Conservation (phyloP, 2,888 invertebrate species). For the Andrena flavipes region DNA sequence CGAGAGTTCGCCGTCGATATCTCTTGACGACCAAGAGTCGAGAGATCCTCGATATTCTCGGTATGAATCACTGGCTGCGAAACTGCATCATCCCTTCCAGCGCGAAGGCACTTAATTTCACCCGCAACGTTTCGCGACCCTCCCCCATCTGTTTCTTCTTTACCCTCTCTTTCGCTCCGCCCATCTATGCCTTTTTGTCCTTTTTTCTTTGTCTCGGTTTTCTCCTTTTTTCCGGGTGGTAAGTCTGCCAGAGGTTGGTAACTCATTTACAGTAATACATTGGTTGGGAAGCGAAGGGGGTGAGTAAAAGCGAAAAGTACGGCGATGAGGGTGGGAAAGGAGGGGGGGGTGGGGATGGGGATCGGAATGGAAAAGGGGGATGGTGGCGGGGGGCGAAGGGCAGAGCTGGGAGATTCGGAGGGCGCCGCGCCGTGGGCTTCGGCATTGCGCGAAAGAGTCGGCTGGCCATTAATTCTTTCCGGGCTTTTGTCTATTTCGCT, state of each 20-base stretch:
- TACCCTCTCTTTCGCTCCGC: neutral
- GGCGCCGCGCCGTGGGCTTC: constrained; percentile 12
- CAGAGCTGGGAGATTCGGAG: constrained; percentile 12
- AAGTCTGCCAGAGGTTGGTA: constrained; percentile 54
- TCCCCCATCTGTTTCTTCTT: constrained; percentile 7
- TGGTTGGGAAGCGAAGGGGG: constrained; percentile 22
- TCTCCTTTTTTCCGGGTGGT: neutral
- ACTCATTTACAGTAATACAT: constrained; percentile 72
- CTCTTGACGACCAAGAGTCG: constrained; percentile 9
- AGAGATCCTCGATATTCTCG: constrained; percentile 24
- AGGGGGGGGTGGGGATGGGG: too few species aligned
- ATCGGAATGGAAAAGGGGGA: neutral
- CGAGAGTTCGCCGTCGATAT: constrained; percentile 62
- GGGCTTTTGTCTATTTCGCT: constrained; percentile 71
- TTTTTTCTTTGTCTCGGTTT: neutral
- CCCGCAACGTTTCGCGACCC: constrained; percentile 7
- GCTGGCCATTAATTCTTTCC: constrained; percentile 77
- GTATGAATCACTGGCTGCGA: constrained; percentile 39
- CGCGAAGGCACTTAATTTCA: constrained; percentile 29
- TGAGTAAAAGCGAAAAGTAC: neutral
- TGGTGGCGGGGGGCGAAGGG: neutral
- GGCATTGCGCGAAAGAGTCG: constrained; percentile 57
- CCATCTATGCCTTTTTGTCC: neutral
- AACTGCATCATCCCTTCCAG: neutral
- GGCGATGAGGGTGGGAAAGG: neutral